Base-by-base conservation (phyloP, 35 echinoderm and acorn worm genomes). In the Apostichopus japonicus region DNA sequence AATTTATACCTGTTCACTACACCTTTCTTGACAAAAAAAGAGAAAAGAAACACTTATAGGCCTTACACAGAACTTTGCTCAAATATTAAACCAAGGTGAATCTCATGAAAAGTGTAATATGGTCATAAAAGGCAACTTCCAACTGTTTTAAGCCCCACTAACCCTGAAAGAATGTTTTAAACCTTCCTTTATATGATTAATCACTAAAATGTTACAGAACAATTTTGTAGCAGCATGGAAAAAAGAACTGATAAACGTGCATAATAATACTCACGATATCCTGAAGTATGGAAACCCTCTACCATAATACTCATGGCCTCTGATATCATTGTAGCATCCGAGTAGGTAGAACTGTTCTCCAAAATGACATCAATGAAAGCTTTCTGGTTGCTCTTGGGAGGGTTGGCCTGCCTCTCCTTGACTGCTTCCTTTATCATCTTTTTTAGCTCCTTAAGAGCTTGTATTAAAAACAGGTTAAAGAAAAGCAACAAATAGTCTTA, bases 221-320 rank as follows among this genome's bases (percentile, higher is more conserved):
- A 1, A 44, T 61, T 61, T 61, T 61, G 57, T 61, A 61, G 57
- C 13, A 61, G 57, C 13, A 61, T 2, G 5, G 57, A 61, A 61
- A 13, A 75, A 75, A 73, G 70, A 73, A 73, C 11, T 19, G 13
- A 6, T 7, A 15, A n/a, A 75, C 15, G 17, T 19, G 71, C 6
- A 5, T 75, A 8, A 13, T 1, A 86, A 6, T 55, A 96, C 94
- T 95, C 63, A 98, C 96, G 53, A 78, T 95, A 88, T 56, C 94
- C 96, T 76, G 96, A 92, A 61, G 96, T 95, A 56, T 98, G 96
- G 56, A 98, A 92, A 0, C 94, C 96, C 78, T 90, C 96, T n/a
- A 95, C 77, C 54, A 94, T 25, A 63, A 92, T 93, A 7, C 88
- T 89, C 24, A 95, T 4, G 4, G 90, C 75, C 75, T 98, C 96